Conservation (phyloP, 2,113 vertebrate species). For the Channa maculata region DNA sequence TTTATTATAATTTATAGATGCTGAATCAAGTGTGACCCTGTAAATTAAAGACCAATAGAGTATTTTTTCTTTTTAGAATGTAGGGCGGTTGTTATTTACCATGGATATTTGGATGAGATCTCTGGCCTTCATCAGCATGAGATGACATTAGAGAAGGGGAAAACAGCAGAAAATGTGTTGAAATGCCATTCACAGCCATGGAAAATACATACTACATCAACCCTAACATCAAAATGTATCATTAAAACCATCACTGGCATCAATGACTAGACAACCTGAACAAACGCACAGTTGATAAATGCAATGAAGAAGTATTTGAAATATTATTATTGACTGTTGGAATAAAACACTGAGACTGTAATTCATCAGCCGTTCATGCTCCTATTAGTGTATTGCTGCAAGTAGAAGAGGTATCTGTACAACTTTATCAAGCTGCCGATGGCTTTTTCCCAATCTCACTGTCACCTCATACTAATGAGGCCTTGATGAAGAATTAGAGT, state of each 20-base stretch:
- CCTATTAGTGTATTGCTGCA: slow-evolving; percentile 39
- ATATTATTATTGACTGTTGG: slow-evolving; percentile 5
- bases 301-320: slow-evolving; percentile 40
- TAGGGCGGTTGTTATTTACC: slow-evolving; percentile 81
- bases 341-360: neutral
- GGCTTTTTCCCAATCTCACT: slow-evolving; percentile 65
- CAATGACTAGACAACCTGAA: slow-evolving; percentile 40
- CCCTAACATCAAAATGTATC: slow-evolving; percentile 41
- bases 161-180: slow-evolving; percentile 79
- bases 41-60: neutral
- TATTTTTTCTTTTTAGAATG: slow-evolving; percentile 50
- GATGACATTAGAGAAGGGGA: slow-evolving; percentile 80
- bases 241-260: slow-evolving; percentile 33
- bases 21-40: neutral
- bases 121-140: slow-evolving; percentile 84
- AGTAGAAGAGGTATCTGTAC: slow-evolving; percentile 37
- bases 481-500: slow-evolving; percentile 55
- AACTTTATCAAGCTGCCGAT: slow-evolving; percentile 41
- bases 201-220: slow-evolving; percentile 53
- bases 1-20: neutral
- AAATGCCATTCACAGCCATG: slow-evolving; percentile 64
- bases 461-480: slow-evolving; percentile 75
- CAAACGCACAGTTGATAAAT: slow-evolving; percentile 38
- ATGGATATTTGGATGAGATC: slow-evolving; percentile 84
- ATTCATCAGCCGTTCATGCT: slow-evolving; percentile 45